Evolutionary conservation across 2,797 vertebrate genomes (phyloP).

Genomic region (Eleutherodactylus coqui): DNA sequence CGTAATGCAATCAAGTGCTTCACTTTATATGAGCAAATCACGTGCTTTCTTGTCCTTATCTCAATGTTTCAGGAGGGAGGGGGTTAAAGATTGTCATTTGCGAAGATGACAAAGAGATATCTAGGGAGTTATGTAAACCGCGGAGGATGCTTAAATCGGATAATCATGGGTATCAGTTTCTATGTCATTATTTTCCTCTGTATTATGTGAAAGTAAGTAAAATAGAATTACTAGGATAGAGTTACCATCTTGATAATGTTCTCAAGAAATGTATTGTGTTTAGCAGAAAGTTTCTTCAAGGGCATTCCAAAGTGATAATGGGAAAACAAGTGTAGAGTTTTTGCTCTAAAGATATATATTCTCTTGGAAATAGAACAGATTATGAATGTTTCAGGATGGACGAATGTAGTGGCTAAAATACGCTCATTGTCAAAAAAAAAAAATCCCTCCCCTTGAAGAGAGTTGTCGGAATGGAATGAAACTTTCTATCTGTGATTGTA

Average conservation of each 20-base stretch:
- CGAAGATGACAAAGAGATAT: constrained; percentile 38
- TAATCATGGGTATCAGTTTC: constrained; percentile 48
- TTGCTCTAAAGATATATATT: not conserved
- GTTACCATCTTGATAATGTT: constrained; percentile 55
- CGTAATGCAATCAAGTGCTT: constrained; percentile 83
- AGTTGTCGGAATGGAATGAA: no score
- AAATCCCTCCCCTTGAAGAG: no score
- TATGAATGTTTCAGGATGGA: no score
- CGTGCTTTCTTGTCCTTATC: constrained; percentile 69
- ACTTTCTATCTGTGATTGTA: no score
- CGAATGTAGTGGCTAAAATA: no score
- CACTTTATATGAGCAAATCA: constrained; percentile 82
- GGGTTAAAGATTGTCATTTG: constrained; percentile 52
- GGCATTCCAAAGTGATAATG: constrained; percentile 25
- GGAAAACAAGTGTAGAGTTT: not conserved
- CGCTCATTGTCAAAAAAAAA: no score
- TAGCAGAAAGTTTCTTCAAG: constrained; percentile 55
- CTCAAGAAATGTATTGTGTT: constrained; percentile 41
- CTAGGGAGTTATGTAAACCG: constrained; percentile 45
- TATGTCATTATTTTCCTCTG: constrained; percentile 45
- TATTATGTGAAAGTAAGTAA: constrained; percentile 44
- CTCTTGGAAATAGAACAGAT: not conserved
- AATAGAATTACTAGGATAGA: constrained; percentile 46
- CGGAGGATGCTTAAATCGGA: constrained; percentile 17
- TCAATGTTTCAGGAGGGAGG: constrained; percentile 23